Conservation (phyloP, 1,140 invertebrate species). For the Protaetia brevitarsis region DNA sequence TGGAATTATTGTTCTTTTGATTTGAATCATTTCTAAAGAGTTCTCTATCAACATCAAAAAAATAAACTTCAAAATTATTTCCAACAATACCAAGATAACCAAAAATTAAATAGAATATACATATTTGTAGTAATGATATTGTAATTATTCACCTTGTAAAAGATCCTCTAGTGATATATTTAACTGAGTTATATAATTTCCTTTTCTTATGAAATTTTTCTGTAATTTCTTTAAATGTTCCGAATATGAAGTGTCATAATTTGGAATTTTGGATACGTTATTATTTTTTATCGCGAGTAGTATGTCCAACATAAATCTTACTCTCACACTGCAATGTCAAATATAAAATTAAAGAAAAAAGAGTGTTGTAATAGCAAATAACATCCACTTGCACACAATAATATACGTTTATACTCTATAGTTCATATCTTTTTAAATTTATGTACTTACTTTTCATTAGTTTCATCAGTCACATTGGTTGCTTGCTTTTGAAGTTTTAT, state of each 20-base stretch:
- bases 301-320: conserved; percentile 89
- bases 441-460: conserved; percentile 49
- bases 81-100: too few relatives aligned
- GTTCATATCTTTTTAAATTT: neutral
- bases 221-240: conserved; percentile 81
- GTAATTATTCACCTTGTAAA: conserved; percentile 60
- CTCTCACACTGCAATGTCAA: conserved; percentile 59
- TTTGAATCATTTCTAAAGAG: conserved; percentile 15
- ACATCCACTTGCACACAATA: neutral
- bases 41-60: too few relatives aligned
- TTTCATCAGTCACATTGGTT: conserved; percentile 35
- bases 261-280: conserved; percentile 88
- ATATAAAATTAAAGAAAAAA: neutral
- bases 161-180: conserved; percentile 85
- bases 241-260: conserved; percentile 77
- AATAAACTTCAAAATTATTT: too few relatives aligned
- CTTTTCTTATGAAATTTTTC: conserved; percentile 68
- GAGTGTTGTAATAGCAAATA: too few relatives aligned
- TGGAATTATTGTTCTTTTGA: neutral
- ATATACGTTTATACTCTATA: neutral
- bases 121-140: too few relatives aligned
- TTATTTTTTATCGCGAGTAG: conserved; percentile 92
- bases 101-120: too few relatives aligned
- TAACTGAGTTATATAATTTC: conserved; percentile 70
- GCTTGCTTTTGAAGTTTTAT: conserved; percentile 71